Conservation (phyloP, 2,888 invertebrate genomes). For the Lymantria dispar region DNA sequence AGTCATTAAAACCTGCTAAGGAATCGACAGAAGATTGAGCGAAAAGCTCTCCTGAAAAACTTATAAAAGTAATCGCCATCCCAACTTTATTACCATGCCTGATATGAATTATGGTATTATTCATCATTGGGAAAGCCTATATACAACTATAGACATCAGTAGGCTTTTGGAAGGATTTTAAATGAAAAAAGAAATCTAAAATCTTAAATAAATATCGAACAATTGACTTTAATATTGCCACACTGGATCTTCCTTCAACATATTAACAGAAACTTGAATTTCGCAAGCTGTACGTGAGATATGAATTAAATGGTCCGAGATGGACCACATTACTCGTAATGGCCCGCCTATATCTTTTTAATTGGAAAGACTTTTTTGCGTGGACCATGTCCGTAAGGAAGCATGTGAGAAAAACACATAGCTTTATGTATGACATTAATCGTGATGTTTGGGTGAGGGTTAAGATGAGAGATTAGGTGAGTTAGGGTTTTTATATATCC, state of each 20-base stretch:
- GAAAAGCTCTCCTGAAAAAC: too few species aligned
- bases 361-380: slow-evolving; percentile 70
- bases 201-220: too few species aligned
- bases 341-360: slow-evolving; percentile 69
- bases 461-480: slow-evolving; percentile 20
- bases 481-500: background rate
- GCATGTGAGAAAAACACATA: slow-evolving; percentile 71
- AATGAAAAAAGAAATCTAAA: too few species aligned
- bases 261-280: slow-evolving; percentile 40
- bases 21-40: too few species aligned
- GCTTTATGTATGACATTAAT: slow-evolving; percentile 66
- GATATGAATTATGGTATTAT: too few species aligned
- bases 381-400: slow-evolving; percentile 47
- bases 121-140: too few species aligned
- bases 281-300: slow-evolving; percentile 63
- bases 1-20: too few species aligned
- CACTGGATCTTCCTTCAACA: slow-evolving; percentile 7
- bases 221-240: too few species aligned
- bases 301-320: slow-evolving; percentile 69
- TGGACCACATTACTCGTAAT: slow-evolving; percentile 58
- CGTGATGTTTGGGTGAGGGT: slow-evolving; percentile 37
- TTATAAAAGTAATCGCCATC: too few species aligned
- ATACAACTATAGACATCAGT: too few species aligned
- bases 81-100: too few species aligned
- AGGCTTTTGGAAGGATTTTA: too few species aligned